Evolutionary conservation across 2,888 invertebrate genomes (phyloP), one percentile per base, ranked within the genome.

Genomic region (Mimachlamys varia): DNA sequence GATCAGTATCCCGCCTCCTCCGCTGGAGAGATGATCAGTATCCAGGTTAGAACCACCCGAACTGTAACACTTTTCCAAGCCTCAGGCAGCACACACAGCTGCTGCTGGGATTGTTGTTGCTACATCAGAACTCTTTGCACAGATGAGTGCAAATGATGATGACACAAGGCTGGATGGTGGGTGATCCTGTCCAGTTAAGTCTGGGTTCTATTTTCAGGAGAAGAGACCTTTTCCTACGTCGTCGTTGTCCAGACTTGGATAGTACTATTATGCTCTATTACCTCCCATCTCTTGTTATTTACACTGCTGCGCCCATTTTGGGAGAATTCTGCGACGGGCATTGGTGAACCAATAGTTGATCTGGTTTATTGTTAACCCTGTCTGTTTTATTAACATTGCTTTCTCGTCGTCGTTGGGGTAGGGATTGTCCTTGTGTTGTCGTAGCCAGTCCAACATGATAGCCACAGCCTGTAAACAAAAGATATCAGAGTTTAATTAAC

Each of bases 281-380:
- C 12, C 27, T 33, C 76, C 27, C 4, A 15, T 33, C 33, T 19
- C 27, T 37, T 33, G n/a, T 89, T 92, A 94, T 90, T 95, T 95
- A 92, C 95, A 95, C 93, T 95, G 95, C 89, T 94, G 94, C 0
- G 95, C 95, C 96, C 96, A 96, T 93, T 96, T 96, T 89, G 96
- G 96, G 91, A 96, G 94, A 91, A 96, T 96, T 90, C 96, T 94
- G 44, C 96, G 93, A n/a, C 96, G 93, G 17, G 96, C 96, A 91
- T 96, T 96, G 44, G 96, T 96, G 93, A 96, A 96, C 96, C 96
- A 96, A 93, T 96, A 96, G 94, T 96, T 96, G 90, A 96, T 96
- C 93, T 96, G 96, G 92, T 96, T 96, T 89, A 96, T 96, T 7
- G 96, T 96, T 7, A 96, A 94, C 90, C 96, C 96, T 27, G 96